Percentiles rank a stretch among this genome's conserved stretches.
phyloP scores from a whole-genome alignment of 2,797 vertebrate species.

The Ispidina lecontei region DNA sequence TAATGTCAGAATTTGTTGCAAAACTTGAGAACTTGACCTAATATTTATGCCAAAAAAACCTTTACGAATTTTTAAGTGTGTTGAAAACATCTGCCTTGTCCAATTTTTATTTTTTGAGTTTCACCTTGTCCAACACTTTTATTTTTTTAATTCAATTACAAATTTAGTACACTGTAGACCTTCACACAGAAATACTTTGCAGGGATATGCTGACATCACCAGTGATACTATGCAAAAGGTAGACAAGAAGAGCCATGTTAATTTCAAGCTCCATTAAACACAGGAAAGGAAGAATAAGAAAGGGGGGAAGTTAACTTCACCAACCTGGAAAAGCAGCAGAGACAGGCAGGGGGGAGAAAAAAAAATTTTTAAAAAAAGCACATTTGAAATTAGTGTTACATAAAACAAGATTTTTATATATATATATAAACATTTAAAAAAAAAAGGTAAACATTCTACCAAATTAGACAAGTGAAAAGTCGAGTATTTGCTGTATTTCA shows the following conservation, averaged over 20 bases:
- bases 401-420: background rate
- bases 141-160: background rate
- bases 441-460: background rate
- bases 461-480: background rate
- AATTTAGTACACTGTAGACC: background rate
- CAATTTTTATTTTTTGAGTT: background rate
- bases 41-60: background rate
- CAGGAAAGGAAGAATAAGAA: background rate
- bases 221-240: background rate
- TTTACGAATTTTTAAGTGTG: background rate
- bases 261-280: conserved; percentile 66
- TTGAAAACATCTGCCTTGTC: background rate
- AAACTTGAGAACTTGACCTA: background rate
- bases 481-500: background rate
- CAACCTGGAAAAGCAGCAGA: background rate
- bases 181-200: conserved; percentile 1
- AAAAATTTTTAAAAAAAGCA: background rate
- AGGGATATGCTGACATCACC: conserved; percentile 45
- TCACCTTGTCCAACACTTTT: background rate
- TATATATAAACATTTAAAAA: background rate
- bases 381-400: background rate
- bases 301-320: background rate
- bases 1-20: background rate
- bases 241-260: conserved; percentile 15
- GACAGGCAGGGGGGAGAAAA: background rate